These are phyloP conservation scores for Invenusta paracnida DNA, from an alignment of 2,888 invertebrate genomes.

Conservation along the genomic window DNA sequence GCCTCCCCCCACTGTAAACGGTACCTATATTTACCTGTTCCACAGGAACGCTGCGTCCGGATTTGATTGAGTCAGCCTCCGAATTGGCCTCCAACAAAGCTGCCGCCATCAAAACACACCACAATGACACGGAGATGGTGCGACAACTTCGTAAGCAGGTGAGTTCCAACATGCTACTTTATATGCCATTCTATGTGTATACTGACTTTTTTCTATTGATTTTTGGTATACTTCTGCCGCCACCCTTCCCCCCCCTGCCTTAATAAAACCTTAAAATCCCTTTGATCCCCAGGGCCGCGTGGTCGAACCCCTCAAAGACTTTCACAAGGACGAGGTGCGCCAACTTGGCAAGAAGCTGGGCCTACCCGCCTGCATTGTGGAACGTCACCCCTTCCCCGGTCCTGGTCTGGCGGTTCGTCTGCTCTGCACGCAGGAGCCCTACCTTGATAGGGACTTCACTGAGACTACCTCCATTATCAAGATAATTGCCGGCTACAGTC, in stretches of 20 bases:
- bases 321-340: conserved; percentile 96
- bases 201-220: too few relatives aligned
- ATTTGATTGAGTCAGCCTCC: conserved; percentile 95
- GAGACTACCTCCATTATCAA: conserved; percentile 77
- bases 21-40: background rate
- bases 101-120: conserved; percentile 95
- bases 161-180: background rate
- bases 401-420: conserved; percentile 94
- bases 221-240: too few relatives aligned
- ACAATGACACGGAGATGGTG: conserved; percentile 94
- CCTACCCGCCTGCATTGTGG: conserved; percentile 76
- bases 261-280: too few relatives aligned
- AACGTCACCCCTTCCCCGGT: conserved; percentile 95
- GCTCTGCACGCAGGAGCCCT: conserved; percentile 89
- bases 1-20: background rate
- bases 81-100: conserved; percentile 76
- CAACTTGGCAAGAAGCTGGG: conserved; percentile 82
- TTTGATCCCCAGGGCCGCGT: conserved; percentile 81
- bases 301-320: conserved; percentile 94
- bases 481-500: conserved; percentile 83
- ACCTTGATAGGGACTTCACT: conserved; percentile 84
- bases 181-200: too few relatives aligned
- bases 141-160: conserved; percentile 67
- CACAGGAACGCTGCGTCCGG: conserved; percentile 81
- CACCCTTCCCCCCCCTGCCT: too few relatives aligned